These are phyloP conservation scores for Pocillopora verrucosa DNA, from an alignment of 64 coral and sea anemone genomes.

Conservation along the genomic window DNA sequence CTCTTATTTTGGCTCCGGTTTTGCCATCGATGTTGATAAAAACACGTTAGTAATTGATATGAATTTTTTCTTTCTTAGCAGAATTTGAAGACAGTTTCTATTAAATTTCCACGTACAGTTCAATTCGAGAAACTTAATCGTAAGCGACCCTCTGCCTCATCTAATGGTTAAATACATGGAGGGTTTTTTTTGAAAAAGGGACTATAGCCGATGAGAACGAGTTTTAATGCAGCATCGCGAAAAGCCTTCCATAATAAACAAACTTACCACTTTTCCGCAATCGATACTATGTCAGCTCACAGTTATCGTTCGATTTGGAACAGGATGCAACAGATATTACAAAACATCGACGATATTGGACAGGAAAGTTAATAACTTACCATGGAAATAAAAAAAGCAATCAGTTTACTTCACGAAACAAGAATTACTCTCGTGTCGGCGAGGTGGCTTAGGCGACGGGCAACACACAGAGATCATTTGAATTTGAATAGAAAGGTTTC, in stretches of 20 bases:
- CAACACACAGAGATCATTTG: not conserved
- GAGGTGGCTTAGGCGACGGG: not conserved
- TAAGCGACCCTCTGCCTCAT: too few relatives aligned
- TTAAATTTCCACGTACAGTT: not conserved
- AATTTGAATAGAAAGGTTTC: constrained; percentile 24
- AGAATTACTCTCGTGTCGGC: not conserved
- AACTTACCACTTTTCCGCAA: not conserved
- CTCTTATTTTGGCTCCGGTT: not conserved
- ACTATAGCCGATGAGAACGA: too few relatives aligned
- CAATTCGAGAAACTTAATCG: too few relatives aligned
- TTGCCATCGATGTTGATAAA: not conserved
- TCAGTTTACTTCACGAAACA: not conserved
- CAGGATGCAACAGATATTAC: not conserved
- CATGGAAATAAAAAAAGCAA: not conserved
- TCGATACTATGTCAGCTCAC: not conserved
- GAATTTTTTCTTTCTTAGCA: not conserved
- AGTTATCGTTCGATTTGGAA: not conserved
- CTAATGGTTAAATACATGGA: too few relatives aligned
- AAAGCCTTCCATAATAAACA: not conserved
- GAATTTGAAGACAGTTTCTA: not conserved
- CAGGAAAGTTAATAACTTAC: not conserved
- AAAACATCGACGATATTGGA: not conserved
- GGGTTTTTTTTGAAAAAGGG: too few relatives aligned
- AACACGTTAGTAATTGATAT: not conserved
- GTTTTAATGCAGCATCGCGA: too few relatives aligned